Evolutionary conservation across 1,140 invertebrate species (phyloP), one percentile per base, ranked within the genome.

Genomic region (Drosophila carrolli): DNA sequence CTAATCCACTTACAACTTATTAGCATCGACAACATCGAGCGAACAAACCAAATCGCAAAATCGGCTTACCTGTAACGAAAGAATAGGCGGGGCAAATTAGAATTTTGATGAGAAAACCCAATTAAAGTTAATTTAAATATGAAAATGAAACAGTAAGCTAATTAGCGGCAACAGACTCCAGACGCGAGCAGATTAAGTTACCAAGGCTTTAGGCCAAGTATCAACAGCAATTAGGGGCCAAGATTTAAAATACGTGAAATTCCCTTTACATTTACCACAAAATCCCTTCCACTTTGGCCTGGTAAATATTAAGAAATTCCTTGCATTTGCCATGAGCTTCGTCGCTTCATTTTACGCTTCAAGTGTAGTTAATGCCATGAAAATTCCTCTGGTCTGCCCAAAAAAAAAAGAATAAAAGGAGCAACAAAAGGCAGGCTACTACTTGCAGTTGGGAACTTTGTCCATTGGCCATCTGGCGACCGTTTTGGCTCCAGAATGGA

Each of bases 21-120:
- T 62, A 65, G 47, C 58, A 71, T 51, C 41, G 44, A 56, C 46
- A 65, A 53, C 67, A 77, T 58, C 27, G 19, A 40, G 75, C 68
- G 38, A 48, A 60, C 44, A 68, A 75, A 48, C 53, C 55, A 74
- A 75, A 62, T 77, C 62, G 23, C 57, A 11, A 62, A 88, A 88
- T 73, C 84, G 72, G 84, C 84, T 89, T 89, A 89, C 84, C 84
- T 89, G 81, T 16, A 89, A 90, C n/a, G 60, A 83, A 57, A 75
- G 46, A 67, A 68, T 61, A 56, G 29, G 48, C 16, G 57, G 70
- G 32, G 51, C 27, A 50, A 53, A 81, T 78, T 81, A 78, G 71
- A 74, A 77, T 71, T 54, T 74, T 70, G 65, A 82, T 82, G 59
- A 47, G 23, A 37, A 63, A 73, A 79, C 53, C 84, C 62, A 88